Evolutionary conservation across 2,113 vertebrate genomes (phyloP), one percentile per base, ranked within the genome.

Genomic region (Xenopus laevis): DNA sequence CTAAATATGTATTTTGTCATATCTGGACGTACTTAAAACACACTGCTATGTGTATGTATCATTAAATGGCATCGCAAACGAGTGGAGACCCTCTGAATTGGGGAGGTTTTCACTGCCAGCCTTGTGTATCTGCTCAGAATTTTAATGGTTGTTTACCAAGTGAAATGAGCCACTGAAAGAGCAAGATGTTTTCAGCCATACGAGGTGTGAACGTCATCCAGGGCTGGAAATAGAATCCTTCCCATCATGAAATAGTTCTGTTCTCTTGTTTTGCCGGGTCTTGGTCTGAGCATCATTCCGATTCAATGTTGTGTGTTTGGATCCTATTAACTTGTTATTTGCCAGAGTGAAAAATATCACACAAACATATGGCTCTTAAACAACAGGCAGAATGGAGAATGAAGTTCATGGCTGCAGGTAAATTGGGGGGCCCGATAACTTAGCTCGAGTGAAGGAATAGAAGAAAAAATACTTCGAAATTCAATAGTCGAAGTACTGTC

Each of bases 11-110:
- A 79, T 59, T 84, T 87, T 45, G 55, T 78, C 62, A 69, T 74
- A 78, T 82, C 76, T 68, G 74, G 52, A 71, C 44, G 68, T 83
- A 77, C 81, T 70, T 53, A 81, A 86, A 84, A 83, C 76, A 71
- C 72, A 23, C 60, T 53, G 75, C 64, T 57, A 45, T 16, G 30
- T 20, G n/a, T 70, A 72, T n/a, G 81, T 87, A 83, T 90, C 88
- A 90, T 90, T 91, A 91, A 86, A 86, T 85, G 77, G 81, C 84
- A 87, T 88, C 85, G 87, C 90, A 82, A 82, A 82, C 86, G 82
- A 86, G 81, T 77, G 79, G 72, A 74, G 80, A 84, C 85, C 79
- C 85, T 84, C 85, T 90, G 85, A 84, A 79, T 79, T 66, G 75
- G 82, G 83, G 83, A 79, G 77, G 77, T 7, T 55, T 84, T 82